A percentile compares a stretch with the other conserved stretches of the same genome.
These are phyloP conservation scores for Microvelia longipes DNA, from an alignment of 1,140 invertebrate genomes.

Conservation along the genomic window DNA sequence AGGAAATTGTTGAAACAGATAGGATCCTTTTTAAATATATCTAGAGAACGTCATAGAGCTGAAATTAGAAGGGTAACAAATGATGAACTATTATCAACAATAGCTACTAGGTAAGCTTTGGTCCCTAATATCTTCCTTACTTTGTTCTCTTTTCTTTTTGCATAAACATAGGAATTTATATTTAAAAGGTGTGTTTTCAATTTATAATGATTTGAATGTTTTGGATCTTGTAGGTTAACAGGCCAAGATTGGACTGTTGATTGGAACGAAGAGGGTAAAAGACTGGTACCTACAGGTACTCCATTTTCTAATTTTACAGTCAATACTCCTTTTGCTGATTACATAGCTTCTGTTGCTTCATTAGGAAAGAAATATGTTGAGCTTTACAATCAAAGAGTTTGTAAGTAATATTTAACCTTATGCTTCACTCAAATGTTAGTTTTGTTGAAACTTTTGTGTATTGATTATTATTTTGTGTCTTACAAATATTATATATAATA, in stretches of 20 bases:
- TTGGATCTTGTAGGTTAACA: background rate
- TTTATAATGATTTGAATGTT: too few species aligned
- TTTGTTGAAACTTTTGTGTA: too few species aligned
- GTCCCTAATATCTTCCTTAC: too few species aligned
- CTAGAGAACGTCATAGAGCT: conserved; percentile 1
- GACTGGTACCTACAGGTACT: background rate
- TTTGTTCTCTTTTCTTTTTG: too few species aligned
- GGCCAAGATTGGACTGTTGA: background rate
- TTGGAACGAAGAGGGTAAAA: conserved; percentile 1
- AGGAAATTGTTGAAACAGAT: background rate
- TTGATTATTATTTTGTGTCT: too few species aligned
- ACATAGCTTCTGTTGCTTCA: background rate
- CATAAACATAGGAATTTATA: too few species aligned
- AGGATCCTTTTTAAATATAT: background rate
- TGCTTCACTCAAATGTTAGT: too few species aligned
- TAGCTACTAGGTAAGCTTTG: background rate
- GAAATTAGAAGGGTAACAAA: conserved; percentile 4
- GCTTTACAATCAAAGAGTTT: background rate
- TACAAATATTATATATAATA: too few species aligned
- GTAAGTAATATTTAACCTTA: too few species aligned
- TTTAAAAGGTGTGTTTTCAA: too few species aligned
- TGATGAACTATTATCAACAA: background rate
- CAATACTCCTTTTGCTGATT: conserved; percentile 1
- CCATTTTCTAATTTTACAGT: background rate
- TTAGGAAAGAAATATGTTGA: background rate